These are phyloP conservation scores for Bursaphelenchus okinawaensis DNA, from an alignment of 2,888 invertebrate species.

Conservation along the genomic window DNA sequence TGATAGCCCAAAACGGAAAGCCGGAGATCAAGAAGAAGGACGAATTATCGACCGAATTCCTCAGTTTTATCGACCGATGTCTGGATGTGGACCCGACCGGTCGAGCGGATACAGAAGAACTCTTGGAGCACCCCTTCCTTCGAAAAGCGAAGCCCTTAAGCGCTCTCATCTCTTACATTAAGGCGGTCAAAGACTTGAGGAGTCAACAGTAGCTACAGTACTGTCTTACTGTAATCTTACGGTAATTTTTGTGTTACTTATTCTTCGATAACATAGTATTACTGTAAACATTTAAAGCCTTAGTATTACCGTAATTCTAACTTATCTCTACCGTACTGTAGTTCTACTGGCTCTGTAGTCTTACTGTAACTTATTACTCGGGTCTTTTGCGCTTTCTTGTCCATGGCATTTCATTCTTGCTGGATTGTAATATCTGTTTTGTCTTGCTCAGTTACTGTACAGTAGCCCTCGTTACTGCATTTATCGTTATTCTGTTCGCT, in stretches of 20 bases:
- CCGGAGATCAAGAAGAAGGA: slow-evolving; percentile 81
- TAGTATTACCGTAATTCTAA: too few species aligned
- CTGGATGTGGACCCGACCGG: slow-evolving; percentile 60
- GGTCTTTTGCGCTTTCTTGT: slow-evolving; percentile 5
- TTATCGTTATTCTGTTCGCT: neutral
- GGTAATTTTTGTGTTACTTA: too few species aligned
- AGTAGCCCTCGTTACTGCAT: too few species aligned
- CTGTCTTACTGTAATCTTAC: neutral
- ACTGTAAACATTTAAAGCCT: neutral
- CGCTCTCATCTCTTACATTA: slow-evolving; percentile 79
- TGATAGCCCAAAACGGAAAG: slow-evolving; percentile 89
- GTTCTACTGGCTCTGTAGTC: neutral
- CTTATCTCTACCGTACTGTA: neutral
- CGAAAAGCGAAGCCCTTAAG: slow-evolving; percentile 73
- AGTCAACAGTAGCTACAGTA: slow-evolving; percentile 13
- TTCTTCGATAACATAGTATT: neutral
- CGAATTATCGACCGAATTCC: slow-evolving; percentile 69
- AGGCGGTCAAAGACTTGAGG: slow-evolving; percentile 73
- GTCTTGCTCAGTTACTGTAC: neutral
- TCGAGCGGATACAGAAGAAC: slow-evolving; percentile 80
- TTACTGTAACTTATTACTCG: neutral
- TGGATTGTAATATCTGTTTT: too few species aligned
- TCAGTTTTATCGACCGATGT: slow-evolving; percentile 72
- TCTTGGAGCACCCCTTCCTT: slow-evolving; percentile 80
- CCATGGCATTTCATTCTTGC: neutral